phyloP scores from a whole-genome alignment of 2,888 invertebrate species.

The Thera obeliscata region DNA sequence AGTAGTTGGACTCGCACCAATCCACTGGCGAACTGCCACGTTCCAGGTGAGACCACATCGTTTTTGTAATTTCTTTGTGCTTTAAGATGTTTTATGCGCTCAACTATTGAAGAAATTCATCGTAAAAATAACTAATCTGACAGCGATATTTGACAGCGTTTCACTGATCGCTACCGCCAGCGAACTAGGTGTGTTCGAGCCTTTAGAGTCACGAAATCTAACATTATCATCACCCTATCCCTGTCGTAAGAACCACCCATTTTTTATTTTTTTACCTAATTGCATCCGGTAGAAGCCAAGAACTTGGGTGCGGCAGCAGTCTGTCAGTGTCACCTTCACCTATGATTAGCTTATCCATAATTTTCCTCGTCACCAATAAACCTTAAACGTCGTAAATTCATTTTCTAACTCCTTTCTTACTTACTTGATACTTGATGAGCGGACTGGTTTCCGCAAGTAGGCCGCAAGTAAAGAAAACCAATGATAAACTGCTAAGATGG shows the following conservation, averaged over 20 bases:
- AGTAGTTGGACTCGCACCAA: conserved; percentile 94
- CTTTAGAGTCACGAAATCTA: no score
- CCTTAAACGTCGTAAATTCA: background rate
- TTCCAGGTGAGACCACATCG: conserved; percentile 88
- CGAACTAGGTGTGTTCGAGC: no score
- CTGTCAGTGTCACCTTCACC: conserved; percentile 2
- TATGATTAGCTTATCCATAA: background rate
- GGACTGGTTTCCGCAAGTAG: no score
- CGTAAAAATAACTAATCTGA: background rate
- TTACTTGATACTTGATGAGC: no score
- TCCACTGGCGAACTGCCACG: conserved; percentile 92
- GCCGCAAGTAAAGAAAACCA: no score
- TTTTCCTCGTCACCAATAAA: background rate
- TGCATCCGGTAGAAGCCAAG: no score
- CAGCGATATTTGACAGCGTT: no score
- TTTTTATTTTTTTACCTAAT: no score
- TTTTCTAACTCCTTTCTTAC: conserved; percentile 16
- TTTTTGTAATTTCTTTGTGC: conserved; percentile 25
- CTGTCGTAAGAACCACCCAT: no score
- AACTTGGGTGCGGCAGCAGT: conserved; percentile 16
- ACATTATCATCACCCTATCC: no score
- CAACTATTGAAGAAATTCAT: background rate
- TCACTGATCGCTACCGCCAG: no score
- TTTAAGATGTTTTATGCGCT: background rate
- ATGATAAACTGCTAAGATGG: no score